These are phyloP conservation scores for Aphelinus certus DNA, from an alignment of 1,140 invertebrate species.

Conservation along the genomic window DNA sequence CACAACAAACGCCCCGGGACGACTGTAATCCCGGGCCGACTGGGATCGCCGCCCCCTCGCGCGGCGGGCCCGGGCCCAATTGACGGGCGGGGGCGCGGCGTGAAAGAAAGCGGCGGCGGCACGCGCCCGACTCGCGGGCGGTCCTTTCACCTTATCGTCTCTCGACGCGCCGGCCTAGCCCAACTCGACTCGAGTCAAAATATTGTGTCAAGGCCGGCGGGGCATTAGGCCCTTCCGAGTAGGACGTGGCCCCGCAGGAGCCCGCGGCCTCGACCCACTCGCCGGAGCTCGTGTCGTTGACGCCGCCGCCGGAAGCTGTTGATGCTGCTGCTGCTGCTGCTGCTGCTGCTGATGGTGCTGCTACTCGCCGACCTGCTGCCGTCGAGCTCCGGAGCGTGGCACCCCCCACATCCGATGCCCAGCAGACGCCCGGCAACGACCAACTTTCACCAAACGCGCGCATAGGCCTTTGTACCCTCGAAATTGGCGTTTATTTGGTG, in stretches of 20 bases:
- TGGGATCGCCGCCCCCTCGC: too few species aligned
- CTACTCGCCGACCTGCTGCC: not conserved
- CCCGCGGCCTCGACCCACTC: slow-evolving; percentile 41
- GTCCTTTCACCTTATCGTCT: slow-evolving; percentile 13
- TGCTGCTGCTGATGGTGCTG: too few species aligned
- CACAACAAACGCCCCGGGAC: slow-evolving; percentile 44
- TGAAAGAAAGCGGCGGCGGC: slow-evolving; percentile 21
- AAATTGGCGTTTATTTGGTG: too few species aligned
- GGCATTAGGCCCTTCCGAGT: not conserved
- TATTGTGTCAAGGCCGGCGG: slow-evolving; percentile 54
- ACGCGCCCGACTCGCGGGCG: slow-evolving; percentile 30
- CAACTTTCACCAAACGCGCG: too few species aligned
- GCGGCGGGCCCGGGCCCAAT: too few species aligned
- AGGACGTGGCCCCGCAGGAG: slow-evolving; percentile 12
- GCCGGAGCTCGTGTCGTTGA: not conserved
- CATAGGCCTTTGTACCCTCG: too few species aligned
- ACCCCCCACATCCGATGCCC: slow-evolving; percentile 1
- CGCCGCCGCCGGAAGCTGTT: too few species aligned
- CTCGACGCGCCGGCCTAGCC: too few species aligned
- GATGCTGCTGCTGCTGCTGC: too few species aligned
- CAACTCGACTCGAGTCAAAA: slow-evolving; percentile 41
- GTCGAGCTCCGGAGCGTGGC: not conserved
- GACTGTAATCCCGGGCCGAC: not conserved
- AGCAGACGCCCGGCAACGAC: not conserved
- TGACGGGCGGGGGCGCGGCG: too few species aligned